phyloP scores from a whole-genome alignment of 2,113 vertebrate species.

The Muntiacus muntjak region DNA sequence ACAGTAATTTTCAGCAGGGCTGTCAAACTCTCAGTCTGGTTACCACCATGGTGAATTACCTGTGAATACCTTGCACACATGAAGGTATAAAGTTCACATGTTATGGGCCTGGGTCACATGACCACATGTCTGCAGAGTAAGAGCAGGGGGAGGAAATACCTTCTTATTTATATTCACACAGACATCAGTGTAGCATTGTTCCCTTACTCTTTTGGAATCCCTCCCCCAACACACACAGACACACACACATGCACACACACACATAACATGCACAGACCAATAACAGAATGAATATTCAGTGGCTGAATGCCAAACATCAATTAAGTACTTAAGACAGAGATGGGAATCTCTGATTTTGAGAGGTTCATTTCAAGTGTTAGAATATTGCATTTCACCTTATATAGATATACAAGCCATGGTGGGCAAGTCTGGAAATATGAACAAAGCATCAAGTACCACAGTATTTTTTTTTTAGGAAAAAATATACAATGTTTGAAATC shows the following conservation, averaged over 20 bases:
- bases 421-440: neutral
- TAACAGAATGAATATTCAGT: neutral
- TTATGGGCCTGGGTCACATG: neutral
- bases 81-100: neutral
- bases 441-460: neutral
- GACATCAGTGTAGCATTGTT: neutral
- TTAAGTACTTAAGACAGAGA: neutral
- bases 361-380: neutral
- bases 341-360: neutral
- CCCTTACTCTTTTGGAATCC: neutral
- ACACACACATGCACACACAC: neutral
- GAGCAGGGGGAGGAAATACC: neutral
- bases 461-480: neutral
- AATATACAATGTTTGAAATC: neutral
- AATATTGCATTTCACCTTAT: neutral
- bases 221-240: neutral
- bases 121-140: neutral
- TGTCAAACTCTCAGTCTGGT: neutral
- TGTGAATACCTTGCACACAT: neutral
- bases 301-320: neutral
- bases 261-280: neutral
- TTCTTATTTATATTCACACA: neutral
- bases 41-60: neutral
- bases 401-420: neutral
- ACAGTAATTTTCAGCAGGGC: neutral